Evolutionary conservation across 1,140 invertebrate species (phyloP).

Genomic region (Megathymus violae): DNA sequence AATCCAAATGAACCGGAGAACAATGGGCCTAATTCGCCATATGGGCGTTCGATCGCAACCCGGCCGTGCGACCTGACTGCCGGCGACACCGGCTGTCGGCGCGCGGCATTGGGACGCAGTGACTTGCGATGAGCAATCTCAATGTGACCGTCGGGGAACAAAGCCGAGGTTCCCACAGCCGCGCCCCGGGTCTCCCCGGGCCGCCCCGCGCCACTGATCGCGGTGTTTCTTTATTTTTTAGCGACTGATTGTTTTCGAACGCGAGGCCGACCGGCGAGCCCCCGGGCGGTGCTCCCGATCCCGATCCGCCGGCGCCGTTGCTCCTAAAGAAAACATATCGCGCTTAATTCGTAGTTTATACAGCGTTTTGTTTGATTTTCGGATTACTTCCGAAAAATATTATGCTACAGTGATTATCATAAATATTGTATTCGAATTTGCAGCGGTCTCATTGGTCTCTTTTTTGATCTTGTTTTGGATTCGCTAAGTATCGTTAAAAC

Average conservation of each 20-base stretch:
- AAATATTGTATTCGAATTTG: slow-evolving; percentile 1
- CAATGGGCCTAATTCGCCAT: slow-evolving; percentile 58
- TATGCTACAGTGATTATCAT: slow-evolving; percentile 13
- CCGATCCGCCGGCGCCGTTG: slow-evolving; percentile 46
- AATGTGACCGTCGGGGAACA: slow-evolving; percentile 65
- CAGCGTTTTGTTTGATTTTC: slow-evolving; percentile 30
- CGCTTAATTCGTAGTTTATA: slow-evolving; percentile 35
- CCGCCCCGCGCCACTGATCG: slow-evolving; percentile 44
- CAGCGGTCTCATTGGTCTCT: too few relatives aligned
- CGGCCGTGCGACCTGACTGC: slow-evolving; percentile 43
- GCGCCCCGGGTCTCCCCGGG: slow-evolving; percentile 64
- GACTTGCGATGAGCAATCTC: slow-evolving; percentile 61
- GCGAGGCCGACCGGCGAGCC: slow-evolving; percentile 55
- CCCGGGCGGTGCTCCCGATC: too few relatives aligned
- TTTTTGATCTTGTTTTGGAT: too few relatives aligned
- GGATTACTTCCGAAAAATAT: slow-evolving; percentile 25
- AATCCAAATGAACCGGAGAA: slow-evolving; percentile 27
- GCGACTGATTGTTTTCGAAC: slow-evolving; percentile 72
- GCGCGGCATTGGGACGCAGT: slow-evolving; percentile 19
- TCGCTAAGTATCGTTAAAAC: too few relatives aligned
- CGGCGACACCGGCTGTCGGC: slow-evolving; percentile 56
- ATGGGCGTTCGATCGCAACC: slow-evolving; percentile 49
- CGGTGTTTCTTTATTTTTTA: slow-evolving; percentile 60
- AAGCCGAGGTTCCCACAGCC: slow-evolving; percentile 64
- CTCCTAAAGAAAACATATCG: slow-evolving; percentile 41